Evolutionary conservation across 1,140 invertebrate species (phyloP).

Genomic region (Orussus abietinus): DNA sequence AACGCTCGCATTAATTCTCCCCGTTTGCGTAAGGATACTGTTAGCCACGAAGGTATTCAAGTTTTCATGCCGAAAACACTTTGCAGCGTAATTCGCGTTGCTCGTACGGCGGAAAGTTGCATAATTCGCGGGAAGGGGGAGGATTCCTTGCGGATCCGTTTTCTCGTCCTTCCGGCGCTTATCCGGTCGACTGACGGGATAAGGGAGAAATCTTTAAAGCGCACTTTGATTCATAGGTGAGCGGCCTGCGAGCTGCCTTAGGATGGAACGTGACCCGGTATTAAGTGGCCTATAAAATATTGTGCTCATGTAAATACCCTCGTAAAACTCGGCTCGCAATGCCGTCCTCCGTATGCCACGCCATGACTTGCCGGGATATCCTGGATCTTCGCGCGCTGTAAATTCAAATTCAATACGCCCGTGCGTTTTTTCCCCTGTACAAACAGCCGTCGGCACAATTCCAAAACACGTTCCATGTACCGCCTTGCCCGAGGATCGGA

Average conservation of each 20-base stretch:
- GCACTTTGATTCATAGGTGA: slow-evolving; percentile 45
- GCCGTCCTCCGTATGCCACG: slow-evolving; percentile 18
- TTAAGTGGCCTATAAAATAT: slow-evolving; percentile 50
- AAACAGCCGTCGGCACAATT: too few species aligned
- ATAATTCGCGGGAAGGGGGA: too few species aligned
- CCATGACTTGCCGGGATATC: slow-evolving; percentile 14
- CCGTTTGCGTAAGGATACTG: too few species aligned
- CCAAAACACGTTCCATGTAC: too few species aligned
- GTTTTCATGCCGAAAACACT: too few species aligned
- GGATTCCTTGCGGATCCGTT: too few species aligned
- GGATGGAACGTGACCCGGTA: slow-evolving; percentile 46
- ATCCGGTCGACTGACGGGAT: slow-evolving; percentile 26
- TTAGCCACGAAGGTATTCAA: too few species aligned
- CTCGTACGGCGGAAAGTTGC: too few species aligned
- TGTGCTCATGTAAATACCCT: slow-evolving; percentile 46
- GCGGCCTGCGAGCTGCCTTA: slow-evolving; percentile 18
- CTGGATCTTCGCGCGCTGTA: slow-evolving; percentile 18
- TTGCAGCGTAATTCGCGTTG: too few species aligned
- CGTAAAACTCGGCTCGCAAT: slow-evolving; percentile 42
- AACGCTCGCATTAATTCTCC: too few species aligned
- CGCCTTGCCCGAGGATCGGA: too few species aligned
- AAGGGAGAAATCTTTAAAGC: slow-evolving; percentile 43
- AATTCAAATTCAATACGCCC: slow-evolving; percentile 31
- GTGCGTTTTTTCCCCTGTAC: too few species aligned
- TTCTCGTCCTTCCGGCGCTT: slow-evolving; percentile 16